These are phyloP conservation scores for Acanthurus leucopareius DNA, from an alignment of 2,797 vertebrate species.

Conservation along the genomic window DNA sequence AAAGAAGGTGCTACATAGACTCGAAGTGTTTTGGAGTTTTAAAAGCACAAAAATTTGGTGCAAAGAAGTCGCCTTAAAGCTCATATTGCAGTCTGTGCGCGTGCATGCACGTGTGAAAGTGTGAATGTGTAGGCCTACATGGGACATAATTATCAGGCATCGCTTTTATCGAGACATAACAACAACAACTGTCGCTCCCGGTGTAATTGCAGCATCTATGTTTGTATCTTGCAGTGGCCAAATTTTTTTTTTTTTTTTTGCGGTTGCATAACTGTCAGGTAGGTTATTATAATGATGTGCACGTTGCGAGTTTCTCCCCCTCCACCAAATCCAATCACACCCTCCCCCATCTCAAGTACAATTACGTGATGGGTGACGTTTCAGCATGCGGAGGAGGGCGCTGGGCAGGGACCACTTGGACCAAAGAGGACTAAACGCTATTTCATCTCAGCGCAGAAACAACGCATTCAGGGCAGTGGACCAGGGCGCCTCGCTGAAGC, in stretches of 20 bases:
- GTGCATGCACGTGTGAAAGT: constrained; percentile 6
- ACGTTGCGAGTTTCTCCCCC: constrained; percentile 74
- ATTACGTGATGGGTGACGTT: constrained; percentile 88
- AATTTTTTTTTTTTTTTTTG: constrained; percentile 5
- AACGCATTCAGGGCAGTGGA: constrained; percentile 80
- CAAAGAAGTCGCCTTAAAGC: constrained; percentile 18
- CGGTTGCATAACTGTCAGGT: constrained; percentile 83
- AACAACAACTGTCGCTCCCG: neutral
- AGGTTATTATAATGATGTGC: constrained; percentile 82
- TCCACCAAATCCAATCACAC: constrained; percentile 79
- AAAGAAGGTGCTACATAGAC: neutral
- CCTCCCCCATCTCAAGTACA: constrained; percentile 83
- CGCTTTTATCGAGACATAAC: neutral
- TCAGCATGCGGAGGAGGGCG: constrained; percentile 84
- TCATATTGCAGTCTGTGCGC: constrained; percentile 12
- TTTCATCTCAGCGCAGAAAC: constrained; percentile 84
- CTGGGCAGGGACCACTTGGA: constrained; percentile 85
- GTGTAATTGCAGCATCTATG: constrained; percentile 14
- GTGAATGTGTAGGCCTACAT: constrained; percentile 1
- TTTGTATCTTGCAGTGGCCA: constrained; percentile 25
- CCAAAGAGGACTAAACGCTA: constrained; percentile 81
- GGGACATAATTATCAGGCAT: neutral
- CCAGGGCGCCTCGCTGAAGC: constrained; percentile 79
- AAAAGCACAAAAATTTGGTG: constrained; percentile 10
- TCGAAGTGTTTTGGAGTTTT: neutral